Conservation (phyloP, 1,140 invertebrate genomes). For the Lasaia peninsularis region DNA sequence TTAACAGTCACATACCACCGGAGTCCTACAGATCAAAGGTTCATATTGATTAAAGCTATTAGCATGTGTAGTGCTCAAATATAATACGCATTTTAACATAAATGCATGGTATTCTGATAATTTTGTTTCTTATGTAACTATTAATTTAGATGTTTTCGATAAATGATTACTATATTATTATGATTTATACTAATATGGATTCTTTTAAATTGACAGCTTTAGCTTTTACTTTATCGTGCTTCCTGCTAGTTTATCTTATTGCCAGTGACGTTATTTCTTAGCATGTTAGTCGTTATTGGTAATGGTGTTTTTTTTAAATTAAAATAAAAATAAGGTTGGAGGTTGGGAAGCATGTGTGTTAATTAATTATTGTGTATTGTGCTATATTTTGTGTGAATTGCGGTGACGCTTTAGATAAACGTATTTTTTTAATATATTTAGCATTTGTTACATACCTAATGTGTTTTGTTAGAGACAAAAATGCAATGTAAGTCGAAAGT, state of each 20-base stretch:
- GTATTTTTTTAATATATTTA: too few relatives aligned
- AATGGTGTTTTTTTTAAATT: too few relatives aligned
- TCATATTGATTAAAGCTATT: conserved; percentile 78
- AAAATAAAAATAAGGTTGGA: too few relatives aligned
- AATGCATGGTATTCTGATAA: conserved; percentile 1
- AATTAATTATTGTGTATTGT: too few relatives aligned
- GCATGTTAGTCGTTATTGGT: neutral
- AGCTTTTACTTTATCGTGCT: neutral
- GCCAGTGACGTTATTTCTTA: neutral
- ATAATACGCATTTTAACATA: conserved; percentile 25
- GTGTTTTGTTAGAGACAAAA: too few relatives aligned
- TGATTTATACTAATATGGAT: neutral
- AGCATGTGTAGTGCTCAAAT: conserved; percentile 67
- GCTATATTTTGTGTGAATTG: too few relatives aligned
- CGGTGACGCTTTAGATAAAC: too few relatives aligned
- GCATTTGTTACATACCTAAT: too few relatives aligned
- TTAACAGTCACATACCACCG: conserved; percentile 94
- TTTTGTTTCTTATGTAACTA: neutral
- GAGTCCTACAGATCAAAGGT: conserved; percentile 93
- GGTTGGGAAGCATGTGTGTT: too few relatives aligned
- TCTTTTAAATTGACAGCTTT: neutral
- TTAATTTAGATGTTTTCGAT: neutral
- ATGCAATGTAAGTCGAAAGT: too few relatives aligned
- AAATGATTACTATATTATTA: neutral
- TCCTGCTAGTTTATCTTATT: neutral